Conservation (phyloP, 92 coral and sea anemone genomes). For the Phenganax marumi region DNA sequence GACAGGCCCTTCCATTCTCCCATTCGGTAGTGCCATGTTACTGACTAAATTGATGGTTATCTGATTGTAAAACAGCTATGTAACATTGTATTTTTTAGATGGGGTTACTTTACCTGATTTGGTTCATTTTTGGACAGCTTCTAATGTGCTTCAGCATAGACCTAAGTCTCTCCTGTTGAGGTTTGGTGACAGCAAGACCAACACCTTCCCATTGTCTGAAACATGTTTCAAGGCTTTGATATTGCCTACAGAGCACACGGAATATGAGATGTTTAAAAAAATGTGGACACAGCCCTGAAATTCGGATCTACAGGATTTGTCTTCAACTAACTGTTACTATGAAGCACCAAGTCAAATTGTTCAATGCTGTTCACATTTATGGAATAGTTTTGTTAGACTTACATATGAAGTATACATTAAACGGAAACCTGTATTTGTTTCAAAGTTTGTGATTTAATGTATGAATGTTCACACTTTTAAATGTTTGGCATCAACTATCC, state of each 20-base stretch:
- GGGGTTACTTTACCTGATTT: conserved; percentile 43
- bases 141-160: conserved; percentile 42
- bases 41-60: conserved; percentile 16
- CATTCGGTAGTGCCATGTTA: not conserved
- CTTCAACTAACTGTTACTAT: conserved; percentile 17
- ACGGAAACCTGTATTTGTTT: not conserved
- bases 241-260: conserved; percentile 52
- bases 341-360: not conserved
- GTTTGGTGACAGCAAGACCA: conserved; percentile 27
- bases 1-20: too few species aligned
- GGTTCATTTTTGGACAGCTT: conserved; percentile 51
- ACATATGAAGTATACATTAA: not conserved
- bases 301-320: conserved; percentile 56
- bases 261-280: conserved; percentile 44
- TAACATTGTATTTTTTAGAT: conserved; percentile 12
- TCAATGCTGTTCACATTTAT: not conserved
- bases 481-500: conserved; percentile 6
- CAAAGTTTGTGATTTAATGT: not conserved
- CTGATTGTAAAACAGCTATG: conserved; percentile 10
- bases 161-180: conserved; percentile 33
- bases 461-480: not conserved
- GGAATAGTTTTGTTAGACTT: conserved; percentile 3
- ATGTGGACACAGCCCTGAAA: conserved; percentile 58
- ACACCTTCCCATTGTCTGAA: conserved; percentile 15
- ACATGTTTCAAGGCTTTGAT: conserved; percentile 54